Evolutionary conservation across 2,888 invertebrate species (phyloP), one percentile per base, ranked within the genome.

Genomic region (Tolmerus cingulatus): DNA sequence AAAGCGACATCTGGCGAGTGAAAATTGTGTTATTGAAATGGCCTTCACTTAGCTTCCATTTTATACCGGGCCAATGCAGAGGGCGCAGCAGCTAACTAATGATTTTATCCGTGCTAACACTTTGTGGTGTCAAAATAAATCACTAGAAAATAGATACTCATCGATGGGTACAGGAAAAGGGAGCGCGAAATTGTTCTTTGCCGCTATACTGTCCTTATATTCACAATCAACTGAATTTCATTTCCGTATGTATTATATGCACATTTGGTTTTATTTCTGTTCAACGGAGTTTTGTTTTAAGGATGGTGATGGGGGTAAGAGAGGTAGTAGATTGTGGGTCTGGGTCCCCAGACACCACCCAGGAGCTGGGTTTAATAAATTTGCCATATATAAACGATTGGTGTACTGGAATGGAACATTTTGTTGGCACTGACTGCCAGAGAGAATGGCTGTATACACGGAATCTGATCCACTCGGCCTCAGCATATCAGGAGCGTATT

Each of bases 201-300:
- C 40, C 46, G 66, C 66, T 66, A n/a, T 51, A 37, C 81, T 86
- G 86, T 81, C 76, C 86, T 87, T 87, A 86, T 87, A 40, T 87
- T 74, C 81, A 81, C 87, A 78, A 85, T 74, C 85, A 74, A 85
- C 74, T 74, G 46, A 43, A 46, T 85, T 74, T 85, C 43, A 14
- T 85, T 81, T 37, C 81, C 78, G 34, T 81, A n/a, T n/a, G 79
- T 85, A 85, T 85, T 85, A 85, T 85, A 85, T 78, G 74, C 46
- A n/a, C 51, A 81, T 86, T 86, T 77, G 43, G 74, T 81, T 82
- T 46, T 27, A 82, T 82, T 76, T 82, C 40, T 76, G 76, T 77
- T 78, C 77, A 66, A 27, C 40, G 77, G 77, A 87, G 74, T 66
- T 84, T 85, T 66, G 74, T 81, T 37, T 34, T 43, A 16, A 23